Base-by-base conservation (phyloP, 2,888 invertebrate genomes). In the Carcina quercana region DNA sequence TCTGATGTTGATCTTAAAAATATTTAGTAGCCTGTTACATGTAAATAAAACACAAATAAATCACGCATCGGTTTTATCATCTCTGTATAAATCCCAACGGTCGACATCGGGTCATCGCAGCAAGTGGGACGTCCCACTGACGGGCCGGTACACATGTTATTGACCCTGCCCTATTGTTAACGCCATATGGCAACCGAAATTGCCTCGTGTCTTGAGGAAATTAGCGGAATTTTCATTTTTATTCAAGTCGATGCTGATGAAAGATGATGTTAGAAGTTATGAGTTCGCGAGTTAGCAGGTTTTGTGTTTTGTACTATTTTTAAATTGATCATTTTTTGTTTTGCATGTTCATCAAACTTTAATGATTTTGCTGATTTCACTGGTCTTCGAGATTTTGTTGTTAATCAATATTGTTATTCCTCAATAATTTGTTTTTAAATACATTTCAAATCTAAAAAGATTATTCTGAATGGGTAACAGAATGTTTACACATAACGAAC, bases 81-180 rank as follows among this genome's bases (percentile, higher is more conserved):
- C 79, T 78, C 72, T 64, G 53, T 65, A 55, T 20, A 50, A 46
- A 42, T 53, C 41, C 41, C 34, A 38, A 35, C 43, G 40, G 50
- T 49, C 47, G 51, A 47, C 58, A 59, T 59, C 59, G 59, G 72
- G 68, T 65, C 74, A 72, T 60, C 60, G 54, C 54, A 54, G 62
- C 66, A 74, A 76, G 69, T 72, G 70, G 70, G 62, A 61, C 74
- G 72, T 64, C 70, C 73, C 64, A 69, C 70, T 70, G 72, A 58
- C 69, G 65, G 58, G 64, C 19, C 70, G 64, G 62, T 61, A 62
- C 62, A 59, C 67, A 70, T 78, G 79, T 76, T 80, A 76, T 79
- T 80, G 82, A 80, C 80, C 76, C 71, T 66, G 59, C 68, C 69
- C 75, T 69, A 76, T 79, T 72, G 72, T 79, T 69, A 68, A 58